These are phyloP conservation scores for Euglossa dilemma DNA, from an alignment of 1,140 invertebrate species.

Conservation along the genomic window DNA sequence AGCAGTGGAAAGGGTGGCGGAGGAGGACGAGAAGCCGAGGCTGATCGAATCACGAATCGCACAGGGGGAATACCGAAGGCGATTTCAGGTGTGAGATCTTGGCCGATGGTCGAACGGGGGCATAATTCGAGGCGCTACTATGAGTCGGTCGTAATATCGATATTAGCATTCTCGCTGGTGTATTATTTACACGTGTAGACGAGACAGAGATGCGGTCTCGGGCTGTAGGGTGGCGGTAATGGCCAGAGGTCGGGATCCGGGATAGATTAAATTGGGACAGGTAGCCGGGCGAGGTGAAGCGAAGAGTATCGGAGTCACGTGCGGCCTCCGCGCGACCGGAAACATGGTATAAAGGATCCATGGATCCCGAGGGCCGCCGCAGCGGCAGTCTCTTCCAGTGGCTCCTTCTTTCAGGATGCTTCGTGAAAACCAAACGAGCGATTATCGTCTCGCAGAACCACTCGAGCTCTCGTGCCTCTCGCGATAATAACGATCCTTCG, in stretches of 20 bases:
- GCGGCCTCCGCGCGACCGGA: conserved; percentile 72
- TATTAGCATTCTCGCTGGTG: conserved; percentile 69
- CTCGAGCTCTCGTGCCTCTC: too few species aligned
- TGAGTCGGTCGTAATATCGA: conserved; percentile 40
- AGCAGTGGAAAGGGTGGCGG: not conserved
- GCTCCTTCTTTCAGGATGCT: not conserved
- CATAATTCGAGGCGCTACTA: conserved; percentile 57
- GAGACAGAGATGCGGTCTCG: conserved; percentile 68
- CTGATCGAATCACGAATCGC: conserved; percentile 64
- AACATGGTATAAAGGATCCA: conserved; percentile 71
- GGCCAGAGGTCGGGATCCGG: conserved; percentile 46
- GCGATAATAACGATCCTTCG: too few species aligned
- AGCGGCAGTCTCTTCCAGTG: conserved; percentile 6
- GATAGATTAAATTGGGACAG: conserved; percentile 78
- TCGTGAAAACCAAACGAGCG: not conserved
- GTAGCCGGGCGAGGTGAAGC: conserved; percentile 73
- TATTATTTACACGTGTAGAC: conserved; percentile 78
- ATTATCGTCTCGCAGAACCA: not conserved
- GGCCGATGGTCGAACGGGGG: conserved; percentile 23
- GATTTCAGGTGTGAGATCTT: conserved; percentile 68
- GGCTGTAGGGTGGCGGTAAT: conserved; percentile 38
- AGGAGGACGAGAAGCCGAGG: not conserved
- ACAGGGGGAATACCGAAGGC: conserved; percentile 32
- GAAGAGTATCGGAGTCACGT: conserved; percentile 76
- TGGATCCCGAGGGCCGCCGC: conserved; percentile 12